A percentile compares a stretch with the other conserved stretches of the same genome.
These are phyloP conservation scores for Chaenogobius annularis DNA, from an alignment of 2,113 vertebrate species.

Conservation along the genomic window DNA sequence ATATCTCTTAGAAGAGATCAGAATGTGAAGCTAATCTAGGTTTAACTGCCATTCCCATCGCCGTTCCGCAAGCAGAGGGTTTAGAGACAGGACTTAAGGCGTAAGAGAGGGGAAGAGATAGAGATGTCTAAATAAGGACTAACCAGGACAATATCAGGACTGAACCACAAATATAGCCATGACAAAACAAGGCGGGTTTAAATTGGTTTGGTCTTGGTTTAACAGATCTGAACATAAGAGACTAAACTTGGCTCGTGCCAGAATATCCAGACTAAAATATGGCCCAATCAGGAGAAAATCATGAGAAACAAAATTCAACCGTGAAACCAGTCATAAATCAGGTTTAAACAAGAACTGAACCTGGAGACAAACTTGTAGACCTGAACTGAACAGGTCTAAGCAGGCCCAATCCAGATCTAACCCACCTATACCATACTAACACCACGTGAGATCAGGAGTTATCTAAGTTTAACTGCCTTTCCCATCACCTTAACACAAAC, in stretches of 20 bases:
- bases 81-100: not conserved
- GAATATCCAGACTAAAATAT: no score
- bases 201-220: no score
- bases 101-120: not conserved
- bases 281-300: no score
- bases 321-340: not conserved
- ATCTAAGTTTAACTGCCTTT: conserved; percentile 26
- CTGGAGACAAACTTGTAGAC: not conserved
- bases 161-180: not conserved
- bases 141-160: not conserved
- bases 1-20: conserved; percentile 54
- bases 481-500: conserved; percentile 20
- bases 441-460: not conserved
- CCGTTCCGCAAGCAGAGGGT: not conserved
- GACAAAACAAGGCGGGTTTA: no score
- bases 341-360: not conserved
- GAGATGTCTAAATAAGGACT: not conserved
- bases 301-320: no score
- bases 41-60: conserved; percentile 2
- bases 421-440: not conserved
- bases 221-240: no score
- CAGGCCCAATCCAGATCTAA: not conserved
- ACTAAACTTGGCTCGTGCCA: no score
- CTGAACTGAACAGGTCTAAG: not conserved
- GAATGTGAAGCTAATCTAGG: conserved; percentile 47